Evolutionary conservation across 2,888 invertebrate genomes (phyloP), one percentile per base, ranked within the genome.

Genomic region (Conus canariensis): DNA sequence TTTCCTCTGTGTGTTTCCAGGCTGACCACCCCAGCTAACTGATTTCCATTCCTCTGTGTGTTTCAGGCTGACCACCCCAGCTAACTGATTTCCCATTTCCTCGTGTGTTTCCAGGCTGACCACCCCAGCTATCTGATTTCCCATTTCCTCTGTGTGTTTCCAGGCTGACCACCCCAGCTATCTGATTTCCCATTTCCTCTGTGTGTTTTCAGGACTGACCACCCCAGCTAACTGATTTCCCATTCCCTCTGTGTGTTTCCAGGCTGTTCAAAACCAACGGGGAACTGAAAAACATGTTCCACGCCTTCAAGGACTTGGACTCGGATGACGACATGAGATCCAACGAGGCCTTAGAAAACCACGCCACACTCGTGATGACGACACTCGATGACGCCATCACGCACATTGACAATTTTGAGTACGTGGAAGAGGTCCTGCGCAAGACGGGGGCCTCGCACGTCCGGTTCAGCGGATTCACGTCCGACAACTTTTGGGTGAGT

Each of bases 381-480:
- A 98, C 98, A 1, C 96, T 98, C 91, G 98, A 98, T 95, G 98
- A 98, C 95, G 98, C 98, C 91, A 98, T 98, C 96, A 98, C 98
- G 95, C 97, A 98, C 59, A 97, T 98, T 91, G 98, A 98, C 95
- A 98, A 98, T 96, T 97, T 98, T 96, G 98, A 98, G 96, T 97
- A 97, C 95, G 98, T 98, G 97, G 97, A 98, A 96, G 97, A 98
- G 94, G 98, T 97, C 95, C 97, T 98, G 90, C 97, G 98, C 95
- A 98, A 98, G 96, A 98, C 98, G 88, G 98, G 8, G 98, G 10
- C 98, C 88, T 97, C 98, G 90, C 98, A 98, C 96, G 97, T 97
- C 92, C 97, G 98, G 96, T 98, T 98, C 97, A 98, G 98, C 3
- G 98, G 98, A 14, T 98, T 98, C 97, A 97, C 98, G 96, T 97